Percentiles rank a stretch among this genome's conserved stretches.
Evolutionary conservation across 2,888 invertebrate species (phyloP).

Genomic region (Bombylius discolor): DNA sequence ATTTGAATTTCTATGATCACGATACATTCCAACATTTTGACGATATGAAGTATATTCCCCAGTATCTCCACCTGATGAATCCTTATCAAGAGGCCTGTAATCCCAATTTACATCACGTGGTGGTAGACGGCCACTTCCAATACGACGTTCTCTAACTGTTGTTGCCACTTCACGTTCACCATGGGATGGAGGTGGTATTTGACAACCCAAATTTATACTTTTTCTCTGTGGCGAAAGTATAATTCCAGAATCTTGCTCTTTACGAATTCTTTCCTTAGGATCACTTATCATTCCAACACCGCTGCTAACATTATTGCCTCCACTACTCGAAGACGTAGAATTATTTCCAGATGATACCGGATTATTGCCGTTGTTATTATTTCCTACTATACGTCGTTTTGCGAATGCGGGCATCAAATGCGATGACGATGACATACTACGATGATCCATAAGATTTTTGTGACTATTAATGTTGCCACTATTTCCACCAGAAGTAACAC

Average conservation of each 20-base stretch:
- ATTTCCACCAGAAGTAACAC: neutral
- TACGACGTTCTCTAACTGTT: conserved; percentile 41
- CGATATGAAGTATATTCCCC: conserved; percentile 31
- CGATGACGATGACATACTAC: conserved; percentile 30
- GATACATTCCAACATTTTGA: neutral
- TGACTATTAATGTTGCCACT: conserved; percentile 13
- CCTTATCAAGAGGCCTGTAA: conserved; percentile 17
- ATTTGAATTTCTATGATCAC: conserved; percentile 6
- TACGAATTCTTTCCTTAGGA: conserved; percentile 63
- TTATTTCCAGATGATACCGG: neutral
- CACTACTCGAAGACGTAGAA: neutral
- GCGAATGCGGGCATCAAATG: conserved; percentile 36
- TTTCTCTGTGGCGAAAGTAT: conserved; percentile 67
- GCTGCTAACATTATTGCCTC: conserved; percentile 5
- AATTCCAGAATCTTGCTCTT: conserved; percentile 72
- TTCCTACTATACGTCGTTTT: conserved; percentile 24
- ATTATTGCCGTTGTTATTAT: conserved; percentile 2
- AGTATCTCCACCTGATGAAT: conserved; percentile 19
- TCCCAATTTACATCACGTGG: conserved; percentile 46
- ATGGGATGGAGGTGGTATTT: conserved; percentile 37
- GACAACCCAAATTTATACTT: conserved; percentile 78
- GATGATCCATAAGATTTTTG: conserved; percentile 27
- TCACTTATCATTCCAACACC: conserved; percentile 45
- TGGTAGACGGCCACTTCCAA: conserved; percentile 75
- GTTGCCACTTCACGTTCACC: conserved; percentile 6